Conservation (phyloP, 2,888 invertebrate species). For the Drosophila testacea region DNA sequence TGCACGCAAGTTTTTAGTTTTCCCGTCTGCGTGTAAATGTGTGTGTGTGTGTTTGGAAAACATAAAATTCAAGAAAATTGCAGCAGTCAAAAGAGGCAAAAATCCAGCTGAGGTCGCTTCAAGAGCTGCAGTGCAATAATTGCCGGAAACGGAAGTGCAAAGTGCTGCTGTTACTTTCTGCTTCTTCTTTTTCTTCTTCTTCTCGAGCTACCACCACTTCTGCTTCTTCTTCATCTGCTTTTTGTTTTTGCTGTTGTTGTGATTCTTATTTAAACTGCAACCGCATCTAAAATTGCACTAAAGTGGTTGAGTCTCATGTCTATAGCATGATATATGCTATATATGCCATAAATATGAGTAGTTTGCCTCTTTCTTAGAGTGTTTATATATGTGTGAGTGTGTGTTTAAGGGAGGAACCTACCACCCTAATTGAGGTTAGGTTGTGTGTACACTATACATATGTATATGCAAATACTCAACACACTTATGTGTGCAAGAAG, state of each 20-base stretch:
- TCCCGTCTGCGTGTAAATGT: not conserved
- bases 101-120: constrained; percentile 48
- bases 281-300: constrained; percentile 57
- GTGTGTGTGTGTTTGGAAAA: constrained; percentile 41
- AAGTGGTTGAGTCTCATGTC: constrained; percentile 56
- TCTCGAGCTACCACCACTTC: not conserved
- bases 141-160: constrained; percentile 80
- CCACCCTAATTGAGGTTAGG: constrained; percentile 53
- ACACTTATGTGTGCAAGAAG: constrained; percentile 39
- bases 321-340: constrained; percentile 49
- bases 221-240: not conserved
- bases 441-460: constrained; percentile 8
- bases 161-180: constrained; percentile 69
- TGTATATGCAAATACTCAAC: constrained; percentile 66
- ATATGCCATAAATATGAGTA: constrained; percentile 43
- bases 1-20: constrained; percentile 28
- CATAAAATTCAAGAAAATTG: constrained; percentile 64
- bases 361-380: constrained; percentile 3
- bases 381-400: not conserved
- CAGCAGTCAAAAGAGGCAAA: constrained; percentile 37
- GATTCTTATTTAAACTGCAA: constrained; percentile 31
- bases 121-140: constrained; percentile 60
- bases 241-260: constrained; percentile 17
- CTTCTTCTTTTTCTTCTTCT: constrained; percentile 2
- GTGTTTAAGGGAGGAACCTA: not conserved